A percentile compares a stretch with the other conserved stretches of the same genome.
phyloP scores from a whole-genome alignment of 2,888 invertebrate species.

The Polia nebulosa region DNA sequence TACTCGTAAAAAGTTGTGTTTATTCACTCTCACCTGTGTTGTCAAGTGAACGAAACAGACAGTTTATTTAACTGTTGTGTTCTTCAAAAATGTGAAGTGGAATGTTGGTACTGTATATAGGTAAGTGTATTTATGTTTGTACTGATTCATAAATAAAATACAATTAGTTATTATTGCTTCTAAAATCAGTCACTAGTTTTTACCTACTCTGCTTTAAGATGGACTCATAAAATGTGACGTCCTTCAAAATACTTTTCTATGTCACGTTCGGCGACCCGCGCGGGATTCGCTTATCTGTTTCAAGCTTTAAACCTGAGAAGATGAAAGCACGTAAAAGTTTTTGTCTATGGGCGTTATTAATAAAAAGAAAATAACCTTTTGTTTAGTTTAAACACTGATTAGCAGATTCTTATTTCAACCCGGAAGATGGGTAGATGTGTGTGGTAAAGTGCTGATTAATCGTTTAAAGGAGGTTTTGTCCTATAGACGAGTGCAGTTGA shows the following conservation, averaged over 20 bases:
- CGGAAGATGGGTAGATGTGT: too few relatives aligned
- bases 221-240: conserved; percentile 19
- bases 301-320: too few relatives aligned
- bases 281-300: too few relatives aligned
- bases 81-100: conserved; percentile 13
- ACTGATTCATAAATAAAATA: not conserved
- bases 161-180: not conserved
- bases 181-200: not conserved
- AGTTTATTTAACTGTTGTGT: not conserved
- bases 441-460: too few relatives aligned
- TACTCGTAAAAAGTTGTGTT: not conserved
- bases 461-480: too few relatives aligned
- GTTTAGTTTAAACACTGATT: too few relatives aligned
- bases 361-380: too few relatives aligned
- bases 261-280: not conserved
- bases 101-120: not conserved
- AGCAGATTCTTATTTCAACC: too few relatives aligned
- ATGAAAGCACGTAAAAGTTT: too few relatives aligned
- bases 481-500: too few relatives aligned
- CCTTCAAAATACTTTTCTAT: not conserved
- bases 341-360: too few relatives aligned
- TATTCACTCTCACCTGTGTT: conserved; percentile 5
- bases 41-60: not conserved
- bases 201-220: conserved; percentile 25
- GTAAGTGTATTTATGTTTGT: conserved; percentile 24